Evolutionary conservation across 1,140 invertebrate species (phyloP).

Genomic region (Sycophaga agraensis): DNA sequence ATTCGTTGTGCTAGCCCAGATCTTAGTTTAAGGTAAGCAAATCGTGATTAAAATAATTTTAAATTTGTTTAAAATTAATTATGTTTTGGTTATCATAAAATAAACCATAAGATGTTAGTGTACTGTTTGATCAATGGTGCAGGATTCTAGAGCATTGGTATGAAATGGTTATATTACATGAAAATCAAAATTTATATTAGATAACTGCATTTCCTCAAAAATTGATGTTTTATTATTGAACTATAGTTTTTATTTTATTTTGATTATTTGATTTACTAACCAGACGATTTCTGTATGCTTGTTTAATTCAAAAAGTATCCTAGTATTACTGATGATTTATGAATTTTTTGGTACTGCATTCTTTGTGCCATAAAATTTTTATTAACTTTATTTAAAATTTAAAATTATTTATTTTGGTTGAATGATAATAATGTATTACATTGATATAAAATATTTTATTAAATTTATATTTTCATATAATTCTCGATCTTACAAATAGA

Average conservation of each 20-base stretch:
- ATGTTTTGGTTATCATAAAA: too few species aligned
- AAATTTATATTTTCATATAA: neutral
- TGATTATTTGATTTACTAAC: slow-evolving; percentile 42
- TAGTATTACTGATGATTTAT: slow-evolving; percentile 17
- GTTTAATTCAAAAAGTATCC: slow-evolving; percentile 2
- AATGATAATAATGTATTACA: neutral
- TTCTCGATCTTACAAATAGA: too few species aligned
- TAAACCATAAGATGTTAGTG: too few species aligned
- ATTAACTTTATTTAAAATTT: too few species aligned
- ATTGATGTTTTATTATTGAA: slow-evolving; percentile 21
- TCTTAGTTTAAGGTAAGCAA: slow-evolving; percentile 77
- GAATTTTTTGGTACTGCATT: slow-evolving; percentile 5
- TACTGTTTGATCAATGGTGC: too few species aligned
- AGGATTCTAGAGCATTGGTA: slow-evolving; percentile 9
- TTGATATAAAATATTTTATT: neutral
- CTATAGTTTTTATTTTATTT: slow-evolving; percentile 21
- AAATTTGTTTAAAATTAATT: too few species aligned
- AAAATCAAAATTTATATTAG: slow-evolving; percentile 28
- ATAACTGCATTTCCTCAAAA: neutral
- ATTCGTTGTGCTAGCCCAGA: slow-evolving; percentile 90
- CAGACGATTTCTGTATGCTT: slow-evolving; percentile 45
- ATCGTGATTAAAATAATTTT: too few species aligned
- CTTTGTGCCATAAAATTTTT: slow-evolving; percentile 9
- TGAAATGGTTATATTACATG: slow-evolving; percentile 23
- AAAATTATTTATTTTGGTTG: neutral